phyloP scores from a whole-genome alignment of 2,113 vertebrate genomes.

The Elanoides forficatus region DNA sequence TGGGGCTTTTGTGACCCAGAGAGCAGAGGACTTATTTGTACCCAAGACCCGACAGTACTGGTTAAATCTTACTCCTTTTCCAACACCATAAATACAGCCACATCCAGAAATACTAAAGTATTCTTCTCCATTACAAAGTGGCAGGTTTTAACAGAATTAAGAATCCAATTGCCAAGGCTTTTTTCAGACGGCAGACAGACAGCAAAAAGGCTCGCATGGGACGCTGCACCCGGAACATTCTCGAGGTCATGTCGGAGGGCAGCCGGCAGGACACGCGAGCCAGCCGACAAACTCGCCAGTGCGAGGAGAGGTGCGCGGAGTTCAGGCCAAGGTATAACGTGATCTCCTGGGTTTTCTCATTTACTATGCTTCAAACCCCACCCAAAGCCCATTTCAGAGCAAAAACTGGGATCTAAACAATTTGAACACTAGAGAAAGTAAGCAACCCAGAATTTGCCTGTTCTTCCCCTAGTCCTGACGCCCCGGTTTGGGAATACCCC shows the following conservation, averaged over 20 bases:
- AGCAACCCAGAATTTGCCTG: not conserved
- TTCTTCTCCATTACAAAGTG: not conserved
- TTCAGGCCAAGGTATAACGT: not conserved
- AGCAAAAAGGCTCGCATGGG: not conserved
- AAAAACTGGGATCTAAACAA: not conserved
- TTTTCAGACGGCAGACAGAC: not conserved
- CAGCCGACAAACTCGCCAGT: not conserved
- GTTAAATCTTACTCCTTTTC: not conserved
- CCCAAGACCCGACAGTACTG: not conserved
- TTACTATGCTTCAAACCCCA: not conserved
- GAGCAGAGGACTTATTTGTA: not conserved
- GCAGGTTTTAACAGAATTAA: not conserved
- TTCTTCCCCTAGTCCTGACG: not conserved
- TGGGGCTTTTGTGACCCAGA: not conserved
- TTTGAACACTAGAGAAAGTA: not conserved
- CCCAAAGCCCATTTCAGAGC: not conserved
- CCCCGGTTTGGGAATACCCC: not conserved
- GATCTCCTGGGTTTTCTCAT: not conserved
- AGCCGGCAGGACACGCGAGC: accelerated
- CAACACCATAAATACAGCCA: not conserved
- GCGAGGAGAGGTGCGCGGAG: accelerated
- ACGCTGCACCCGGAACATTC: not conserved
- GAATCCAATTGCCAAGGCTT: not conserved
- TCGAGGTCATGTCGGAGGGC: not conserved
- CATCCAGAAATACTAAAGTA: not conserved